Conservation (phyloP, 1,140 invertebrate genomes). For the Whitmania pigra region DNA sequence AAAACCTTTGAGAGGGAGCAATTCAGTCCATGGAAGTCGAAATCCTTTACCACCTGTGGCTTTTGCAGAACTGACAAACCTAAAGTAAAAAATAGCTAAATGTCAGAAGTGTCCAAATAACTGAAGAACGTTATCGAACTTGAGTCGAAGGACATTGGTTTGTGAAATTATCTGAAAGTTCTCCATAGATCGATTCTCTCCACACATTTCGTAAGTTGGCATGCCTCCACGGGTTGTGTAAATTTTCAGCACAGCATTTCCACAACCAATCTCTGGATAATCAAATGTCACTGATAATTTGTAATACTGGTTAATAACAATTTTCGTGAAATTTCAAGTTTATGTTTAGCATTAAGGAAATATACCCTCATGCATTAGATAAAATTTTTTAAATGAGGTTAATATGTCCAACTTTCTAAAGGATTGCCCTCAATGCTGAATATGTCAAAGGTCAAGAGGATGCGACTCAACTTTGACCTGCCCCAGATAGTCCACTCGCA, state of each 20-base stretch:
- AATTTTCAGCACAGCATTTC: conserved; percentile 30
- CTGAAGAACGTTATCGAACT: background rate
- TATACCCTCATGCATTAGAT: no score
- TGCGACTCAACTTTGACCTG: conserved; percentile 63
- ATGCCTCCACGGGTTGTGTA: background rate
- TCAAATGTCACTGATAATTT: no score
- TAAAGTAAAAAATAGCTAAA: background rate
- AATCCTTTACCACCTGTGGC: conserved; percentile 25
- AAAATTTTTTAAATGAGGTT: background rate
- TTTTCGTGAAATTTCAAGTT: no score
- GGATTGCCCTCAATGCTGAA: conserved; percentile 79
- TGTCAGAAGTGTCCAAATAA: background rate
- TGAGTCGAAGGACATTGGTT: conserved; percentile 15
- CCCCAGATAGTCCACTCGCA: conserved; percentile 79
- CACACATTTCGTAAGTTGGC: conserved; percentile 18
- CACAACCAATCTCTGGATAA: conserved; percentile 37
- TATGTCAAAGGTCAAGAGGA: conserved; percentile 71
- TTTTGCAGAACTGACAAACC: conserved; percentile 23
- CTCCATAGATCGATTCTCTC: conserved; percentile 11
- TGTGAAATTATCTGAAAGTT: conserved; percentile 14
- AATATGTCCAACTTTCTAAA: conserved; percentile 13
- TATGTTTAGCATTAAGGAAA: no score
- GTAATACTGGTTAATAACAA: no score
- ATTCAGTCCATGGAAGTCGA: conserved; percentile 25
- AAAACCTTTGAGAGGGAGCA: conserved; percentile 19